Conservation (phyloP, 35 echinoderm and acorn worm species). For the Amphiura filiformis region DNA sequence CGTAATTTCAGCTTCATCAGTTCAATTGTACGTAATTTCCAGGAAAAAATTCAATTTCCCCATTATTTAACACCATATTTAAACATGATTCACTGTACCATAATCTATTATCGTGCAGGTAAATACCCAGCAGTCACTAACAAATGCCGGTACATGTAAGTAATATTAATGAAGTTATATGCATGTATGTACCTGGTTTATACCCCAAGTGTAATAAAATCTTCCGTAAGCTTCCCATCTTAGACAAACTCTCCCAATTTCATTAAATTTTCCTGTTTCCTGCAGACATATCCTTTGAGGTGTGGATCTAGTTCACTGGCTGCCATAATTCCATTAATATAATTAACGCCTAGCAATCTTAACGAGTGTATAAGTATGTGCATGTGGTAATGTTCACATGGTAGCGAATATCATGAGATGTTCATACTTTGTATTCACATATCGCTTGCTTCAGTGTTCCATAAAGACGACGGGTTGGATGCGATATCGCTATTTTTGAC, state of each 20-base stretch:
- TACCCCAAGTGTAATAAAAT: background rate
- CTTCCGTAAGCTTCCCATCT: background rate
- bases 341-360: background rate
- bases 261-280: background rate
- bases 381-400: too few relatives aligned
- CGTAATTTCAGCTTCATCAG: background rate
- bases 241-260: background rate
- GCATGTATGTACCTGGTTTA: background rate
- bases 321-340: background rate
- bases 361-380: too few relatives aligned
- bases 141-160: background rate
- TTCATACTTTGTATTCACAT: too few relatives aligned
- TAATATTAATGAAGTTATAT: background rate
- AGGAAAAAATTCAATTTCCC: background rate
- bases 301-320: background rate
- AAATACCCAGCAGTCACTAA: too few relatives aligned
- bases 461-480: too few relatives aligned
- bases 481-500: too few relatives aligned
- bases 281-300: background rate
- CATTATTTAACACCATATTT: too few relatives aligned
- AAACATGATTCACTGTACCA: too few relatives aligned
- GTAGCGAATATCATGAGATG: too few relatives aligned
- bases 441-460: too few relatives aligned
- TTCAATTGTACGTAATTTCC: background rate
- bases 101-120: too few relatives aligned